These are phyloP conservation scores for Apis cerana DNA, from an alignment of 1,140 invertebrate genomes.

Conservation along the genomic window DNA sequence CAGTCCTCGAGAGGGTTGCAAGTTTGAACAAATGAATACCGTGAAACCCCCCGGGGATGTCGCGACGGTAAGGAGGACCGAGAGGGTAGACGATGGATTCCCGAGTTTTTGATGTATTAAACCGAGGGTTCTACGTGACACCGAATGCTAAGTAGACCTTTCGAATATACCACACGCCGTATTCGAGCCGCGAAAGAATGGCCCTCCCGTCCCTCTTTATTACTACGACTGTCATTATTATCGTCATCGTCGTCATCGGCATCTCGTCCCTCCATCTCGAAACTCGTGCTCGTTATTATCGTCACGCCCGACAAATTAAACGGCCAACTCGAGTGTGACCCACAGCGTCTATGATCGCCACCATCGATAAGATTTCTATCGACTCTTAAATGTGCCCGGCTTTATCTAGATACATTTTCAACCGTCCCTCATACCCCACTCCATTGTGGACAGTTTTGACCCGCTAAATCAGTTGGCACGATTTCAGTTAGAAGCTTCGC, in stretches of 20 bases:
- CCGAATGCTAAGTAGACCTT: slow-evolving; percentile 80
- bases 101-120: slow-evolving; percentile 81
- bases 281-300: slow-evolving; percentile 31
- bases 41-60: slow-evolving; percentile 66
- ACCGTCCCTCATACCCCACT: neutral
- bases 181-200: slow-evolving; percentile 57
- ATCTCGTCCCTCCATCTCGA: neutral
- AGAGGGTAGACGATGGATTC: slow-evolving; percentile 56
- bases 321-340: slow-evolving; percentile 54
- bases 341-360: slow-evolving; percentile 43
- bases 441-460: neutral
- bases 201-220: slow-evolving; percentile 32
- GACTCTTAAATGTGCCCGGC: slow-evolving; percentile 47
- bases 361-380: slow-evolving; percentile 64
- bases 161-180: slow-evolving; percentile 71
- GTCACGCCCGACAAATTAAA: slow-evolving; percentile 59
- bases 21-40: slow-evolving; percentile 76
- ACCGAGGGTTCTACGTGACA: slow-evolving; percentile 80
- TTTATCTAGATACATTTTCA: slow-evolving; percentile 35
- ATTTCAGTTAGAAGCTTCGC: neutral
- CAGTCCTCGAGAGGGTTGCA: slow-evolving; percentile 71
- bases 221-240: slow-evolving; percentile 54
- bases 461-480: neutral
- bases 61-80: slow-evolving; percentile 49
- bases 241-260: slow-evolving; percentile 39